Conservation (phyloP, 2,113 vertebrate species). For the Echinops telfairi region DNA sequence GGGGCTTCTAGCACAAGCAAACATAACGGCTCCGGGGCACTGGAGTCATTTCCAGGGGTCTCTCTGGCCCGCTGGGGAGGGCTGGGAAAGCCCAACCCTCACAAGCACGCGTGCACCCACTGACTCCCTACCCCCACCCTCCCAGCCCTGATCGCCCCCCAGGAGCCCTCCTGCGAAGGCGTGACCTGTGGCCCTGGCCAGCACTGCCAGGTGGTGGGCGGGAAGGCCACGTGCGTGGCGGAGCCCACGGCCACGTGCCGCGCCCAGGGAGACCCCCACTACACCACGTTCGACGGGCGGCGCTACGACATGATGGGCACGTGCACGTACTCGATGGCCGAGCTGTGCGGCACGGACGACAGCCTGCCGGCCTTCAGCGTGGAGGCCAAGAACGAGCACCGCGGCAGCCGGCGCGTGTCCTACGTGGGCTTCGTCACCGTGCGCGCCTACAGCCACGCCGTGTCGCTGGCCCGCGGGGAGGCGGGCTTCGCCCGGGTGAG, state of each 20-base stretch:
- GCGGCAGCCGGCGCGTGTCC: conserved; percentile 84
- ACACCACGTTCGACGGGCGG: conserved; percentile 91
- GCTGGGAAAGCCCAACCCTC: not conserved
- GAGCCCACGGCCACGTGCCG: conserved; percentile 87
- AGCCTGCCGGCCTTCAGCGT: conserved; percentile 78
- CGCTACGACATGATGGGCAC: conserved; percentile 93
- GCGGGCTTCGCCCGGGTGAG: conserved; percentile 88
- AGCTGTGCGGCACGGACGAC: conserved; percentile 43
- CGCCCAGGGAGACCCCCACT: conserved; percentile 93
- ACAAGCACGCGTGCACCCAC: not conserved
- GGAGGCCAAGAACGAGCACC: conserved; percentile 86
- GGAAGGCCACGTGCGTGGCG: conserved; percentile 84
- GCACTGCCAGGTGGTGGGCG: conserved; percentile 84
- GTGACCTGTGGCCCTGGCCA: conserved; percentile 80
- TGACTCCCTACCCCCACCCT: not conserved
- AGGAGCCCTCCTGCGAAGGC: conserved; percentile 25
- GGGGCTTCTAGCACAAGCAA: not conserved
- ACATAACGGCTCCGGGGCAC: not conserved
- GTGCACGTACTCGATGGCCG: conserved; percentile 89
- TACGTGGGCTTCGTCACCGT: conserved; percentile 87
- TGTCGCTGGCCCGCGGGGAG: conserved; percentile 82
- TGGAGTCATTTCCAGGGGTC: not conserved
- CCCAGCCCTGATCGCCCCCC: not conserved
- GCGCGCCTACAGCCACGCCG: conserved; percentile 82
- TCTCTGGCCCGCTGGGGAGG: not conserved